Evolutionary conservation across 1,140 invertebrate species (phyloP).

Genomic region (Pachyrhynchus sulphureomaculatus): DNA sequence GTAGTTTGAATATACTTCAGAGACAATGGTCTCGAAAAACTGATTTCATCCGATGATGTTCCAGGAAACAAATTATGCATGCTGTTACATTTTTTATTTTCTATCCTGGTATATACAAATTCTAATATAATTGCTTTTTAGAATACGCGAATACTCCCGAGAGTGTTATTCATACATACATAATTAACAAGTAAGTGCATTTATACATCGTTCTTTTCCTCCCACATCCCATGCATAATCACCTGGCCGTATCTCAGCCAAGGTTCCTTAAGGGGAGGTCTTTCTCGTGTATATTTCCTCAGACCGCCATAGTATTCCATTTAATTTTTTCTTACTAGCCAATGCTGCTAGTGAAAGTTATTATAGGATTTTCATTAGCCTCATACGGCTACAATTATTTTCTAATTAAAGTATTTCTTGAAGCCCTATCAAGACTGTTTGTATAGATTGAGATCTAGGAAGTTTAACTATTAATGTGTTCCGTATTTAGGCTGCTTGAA

Average conservation of each 20-base stretch:
- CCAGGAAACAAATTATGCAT: not conserved
- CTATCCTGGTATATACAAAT: too few relatives aligned
- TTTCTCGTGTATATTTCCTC: conserved; percentile 4
- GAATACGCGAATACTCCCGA: not conserved
- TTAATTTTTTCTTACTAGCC: not conserved
- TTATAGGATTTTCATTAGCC: not conserved
- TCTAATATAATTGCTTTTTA: too few relatives aligned
- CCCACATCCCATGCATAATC: conserved; percentile 6
- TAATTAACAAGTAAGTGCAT: not conserved
- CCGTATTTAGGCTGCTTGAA: too few relatives aligned
- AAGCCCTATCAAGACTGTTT: too few relatives aligned
- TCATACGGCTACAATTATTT: conserved; percentile 1
- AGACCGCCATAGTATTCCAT: conserved; percentile 7
- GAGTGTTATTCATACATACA: not conserved
- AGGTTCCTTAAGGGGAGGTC: conserved; percentile 12
- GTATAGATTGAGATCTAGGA: too few relatives aligned
- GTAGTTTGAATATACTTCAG: too few relatives aligned
- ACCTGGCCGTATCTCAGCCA: conserved; percentile 1
- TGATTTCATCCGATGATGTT: too few relatives aligned
- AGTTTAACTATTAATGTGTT: too few relatives aligned
- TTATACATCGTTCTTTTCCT: not conserved
- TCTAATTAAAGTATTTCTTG: too few relatives aligned
- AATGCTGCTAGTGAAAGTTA: conserved; percentile 5
- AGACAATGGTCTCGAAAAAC: too few relatives aligned
- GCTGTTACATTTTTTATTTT: too few relatives aligned